A percentile compares a stretch with the other conserved stretches of the same genome.
phyloP scores from a whole-genome alignment of 2,888 invertebrate species.

The Drosophila greeni region DNA sequence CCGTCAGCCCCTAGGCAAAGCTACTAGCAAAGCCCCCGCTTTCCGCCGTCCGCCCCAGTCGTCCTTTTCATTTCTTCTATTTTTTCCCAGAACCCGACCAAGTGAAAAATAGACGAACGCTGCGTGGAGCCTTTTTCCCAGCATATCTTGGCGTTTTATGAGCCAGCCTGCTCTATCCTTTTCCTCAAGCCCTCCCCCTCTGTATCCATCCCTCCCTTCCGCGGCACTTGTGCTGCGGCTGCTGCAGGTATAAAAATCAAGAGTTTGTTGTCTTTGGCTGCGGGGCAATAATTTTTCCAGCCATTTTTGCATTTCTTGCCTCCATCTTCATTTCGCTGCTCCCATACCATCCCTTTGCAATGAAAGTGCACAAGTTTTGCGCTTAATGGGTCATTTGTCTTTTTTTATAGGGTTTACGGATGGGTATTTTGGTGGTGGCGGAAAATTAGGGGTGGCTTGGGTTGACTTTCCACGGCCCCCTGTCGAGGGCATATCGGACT shows the following conservation, averaged over 20 bases:
- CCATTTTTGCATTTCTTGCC: constrained; percentile 56
- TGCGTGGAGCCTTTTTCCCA: constrained; percentile 60
- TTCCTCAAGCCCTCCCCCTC: constrained; percentile 2
- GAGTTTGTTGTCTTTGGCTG: constrained; percentile 74
- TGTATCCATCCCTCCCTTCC: background rate
- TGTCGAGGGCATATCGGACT: constrained; percentile 32
- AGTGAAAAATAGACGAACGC: constrained; percentile 67
- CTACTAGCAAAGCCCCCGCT: background rate
- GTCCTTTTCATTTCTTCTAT: constrained; percentile 6
- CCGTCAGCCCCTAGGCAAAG: constrained; percentile 9
- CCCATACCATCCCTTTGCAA: constrained; percentile 43
- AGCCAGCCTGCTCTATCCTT: constrained; percentile 60
- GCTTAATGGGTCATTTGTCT: constrained; percentile 74
- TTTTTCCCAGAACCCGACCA: constrained; percentile 32
- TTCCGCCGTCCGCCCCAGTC: background rate
- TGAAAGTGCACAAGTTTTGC: constrained; percentile 71
- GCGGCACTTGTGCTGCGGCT: constrained; percentile 22
- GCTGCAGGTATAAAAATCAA: constrained; percentile 69
- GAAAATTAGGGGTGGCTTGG: background rate
- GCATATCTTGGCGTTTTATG: constrained; percentile 72
- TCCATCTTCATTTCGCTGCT: constrained; percentile 7
- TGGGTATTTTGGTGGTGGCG: constrained; percentile 1
- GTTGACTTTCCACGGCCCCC: background rate
- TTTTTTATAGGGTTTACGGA: constrained; percentile 58
- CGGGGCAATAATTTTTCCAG: constrained; percentile 66